Base-by-base conservation (phyloP, 2,797 vertebrate genomes). In the Coregonus ussuriensis region DNA sequence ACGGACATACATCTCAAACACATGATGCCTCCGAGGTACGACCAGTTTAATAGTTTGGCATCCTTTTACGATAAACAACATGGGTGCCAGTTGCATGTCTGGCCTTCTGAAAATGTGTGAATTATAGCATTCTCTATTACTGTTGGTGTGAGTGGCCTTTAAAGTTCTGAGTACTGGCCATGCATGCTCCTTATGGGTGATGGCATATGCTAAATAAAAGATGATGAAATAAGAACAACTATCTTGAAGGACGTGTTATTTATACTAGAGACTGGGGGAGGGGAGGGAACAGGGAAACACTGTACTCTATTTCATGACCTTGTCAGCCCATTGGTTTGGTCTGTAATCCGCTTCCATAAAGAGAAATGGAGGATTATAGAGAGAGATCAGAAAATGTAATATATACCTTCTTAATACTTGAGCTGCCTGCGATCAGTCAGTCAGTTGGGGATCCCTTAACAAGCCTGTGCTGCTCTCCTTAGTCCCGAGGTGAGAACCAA, bases 281-380 rank as follows among this genome's bases (percentile, higher is more conserved):
- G 88, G 84, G 77, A 54, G 77, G 51, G 86, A 84, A 88, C 82
- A 82, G 88, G 86, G 84, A 74, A 85, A 87, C 86, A 88, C 84
- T 90, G 91, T 87, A 91, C 92, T 88, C 91, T 94, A 94, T 95
- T 94, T 94, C 94, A 93, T 93, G 93, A 94, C 93, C 94, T 94
- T 95, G 93, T 82, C 93, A 93, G 90, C 93, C 85, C 88, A 95
- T 95, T 95, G 93, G 93, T 96, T 95, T 96, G 94, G 94, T 93
- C 83, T 88, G 85, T 95, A 92, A 94, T 97, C 95, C 94, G 93
- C 95, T 96, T 95, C 97, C 97, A 97, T 97, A 98, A 96, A 91
- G 95, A 98, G 97, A 95, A 93, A 93, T 89, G 89, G 78, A 86
- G 89, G 94, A 94, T 94, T 96, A 94, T 95, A 91, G 91, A 89